A percentile compares a stretch with the other conserved stretches of the same genome.
Evolutionary conservation across 1,140 invertebrate genomes (phyloP).

Genomic region (Zaprionus kolodkinae): DNA sequence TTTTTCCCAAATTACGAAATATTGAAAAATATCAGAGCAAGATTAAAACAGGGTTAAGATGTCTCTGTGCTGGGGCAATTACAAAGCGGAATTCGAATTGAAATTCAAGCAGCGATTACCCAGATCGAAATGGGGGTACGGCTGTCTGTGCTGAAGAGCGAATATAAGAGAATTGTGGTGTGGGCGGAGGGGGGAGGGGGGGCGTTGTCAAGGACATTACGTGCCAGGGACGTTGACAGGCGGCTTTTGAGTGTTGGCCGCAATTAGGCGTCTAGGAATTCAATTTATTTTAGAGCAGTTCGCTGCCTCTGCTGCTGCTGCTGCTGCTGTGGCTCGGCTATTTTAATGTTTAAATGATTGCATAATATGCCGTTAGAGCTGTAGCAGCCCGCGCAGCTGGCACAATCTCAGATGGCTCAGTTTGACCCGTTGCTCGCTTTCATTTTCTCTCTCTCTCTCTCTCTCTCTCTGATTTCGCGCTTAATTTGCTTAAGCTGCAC

Average conservation of each 20-base stretch:
- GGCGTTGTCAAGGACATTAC: conserved; percentile 55
- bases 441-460: too few species aligned
- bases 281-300: conserved; percentile 72
- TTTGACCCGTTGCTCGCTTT: conserved; percentile 14
- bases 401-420: conserved; percentile 33
- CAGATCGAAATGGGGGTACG: conserved; percentile 44
- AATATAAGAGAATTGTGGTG: too few species aligned
- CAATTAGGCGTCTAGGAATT: conserved; percentile 77
- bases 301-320: conserved; percentile 8
- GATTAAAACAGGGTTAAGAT: conserved; percentile 40
- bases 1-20: conserved; percentile 26
- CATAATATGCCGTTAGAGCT: conserved; percentile 54
- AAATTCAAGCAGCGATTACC: conserved; percentile 83
- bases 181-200: neutral
- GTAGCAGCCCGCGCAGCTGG: conserved; percentile 20
- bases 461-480: conserved; percentile 64
- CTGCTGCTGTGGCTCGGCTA: neutral
- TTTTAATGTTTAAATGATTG: conserved; percentile 73
- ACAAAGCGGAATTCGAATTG: conserved; percentile 64
- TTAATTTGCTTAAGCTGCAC: conserved; percentile 81
- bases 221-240: conserved; percentile 47
- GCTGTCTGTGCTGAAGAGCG: neutral
- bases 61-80: conserved; percentile 22
- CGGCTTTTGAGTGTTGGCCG: conserved; percentile 66
- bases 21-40: conserved; percentile 14